Percentiles rank a stretch among this genome's conserved stretches.
These are phyloP conservation scores for Aporophyla nigra DNA, from an alignment of 2,888 invertebrate species.

Conservation along the genomic window DNA sequence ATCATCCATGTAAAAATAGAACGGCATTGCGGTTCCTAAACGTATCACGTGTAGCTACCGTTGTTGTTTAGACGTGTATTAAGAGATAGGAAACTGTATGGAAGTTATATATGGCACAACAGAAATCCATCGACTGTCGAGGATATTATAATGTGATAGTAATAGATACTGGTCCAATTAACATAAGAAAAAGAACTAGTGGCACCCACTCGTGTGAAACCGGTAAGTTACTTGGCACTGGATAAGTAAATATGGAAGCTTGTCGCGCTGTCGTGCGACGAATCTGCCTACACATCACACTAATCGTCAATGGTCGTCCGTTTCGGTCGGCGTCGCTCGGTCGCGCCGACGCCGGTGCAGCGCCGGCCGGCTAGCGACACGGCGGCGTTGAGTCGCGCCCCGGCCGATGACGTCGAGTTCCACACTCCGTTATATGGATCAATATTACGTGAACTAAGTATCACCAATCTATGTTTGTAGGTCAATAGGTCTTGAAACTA, in stretches of 20 bases:
- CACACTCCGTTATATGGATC: slow-evolving; percentile 67
- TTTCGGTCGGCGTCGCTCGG: slow-evolving; percentile 23
- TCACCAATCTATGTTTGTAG: slow-evolving; percentile 39
- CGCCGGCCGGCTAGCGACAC: too few species aligned
- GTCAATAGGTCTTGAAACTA: slow-evolving; percentile 53
- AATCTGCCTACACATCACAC: slow-evolving; percentile 85
- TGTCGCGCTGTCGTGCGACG: slow-evolving; percentile 84
- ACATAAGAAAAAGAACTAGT: slow-evolving; percentile 83
- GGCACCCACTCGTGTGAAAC: slow-evolving; percentile 88
- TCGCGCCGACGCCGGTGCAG: slow-evolving; percentile 20
- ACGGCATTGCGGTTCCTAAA: slow-evolving; percentile 24
- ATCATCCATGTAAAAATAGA: slow-evolving; percentile 60
- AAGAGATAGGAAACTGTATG: slow-evolving; percentile 7
- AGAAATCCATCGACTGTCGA: slow-evolving; percentile 63
- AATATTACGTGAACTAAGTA: slow-evolving; percentile 66
- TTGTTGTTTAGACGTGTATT: slow-evolving; percentile 23
- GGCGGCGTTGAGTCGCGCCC: slow-evolving; percentile 32
- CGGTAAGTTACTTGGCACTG: slow-evolving; percentile 86
- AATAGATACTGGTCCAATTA: slow-evolving; percentile 80
- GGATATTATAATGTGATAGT: slow-evolving; percentile 75
- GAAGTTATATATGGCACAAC: slow-evolving; percentile 42
- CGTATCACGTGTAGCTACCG: slow-evolving; percentile 14
- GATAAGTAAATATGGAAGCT: slow-evolving; percentile 89
- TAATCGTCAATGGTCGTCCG: slow-evolving; percentile 39
- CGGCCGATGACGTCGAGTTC: slow-evolving; percentile 53